Percentiles rank a stretch among this genome's conserved stretches.
Evolutionary conservation across 2,888 invertebrate genomes (phyloP).

Genomic region (Gymnosoma rotundatum): DNA sequence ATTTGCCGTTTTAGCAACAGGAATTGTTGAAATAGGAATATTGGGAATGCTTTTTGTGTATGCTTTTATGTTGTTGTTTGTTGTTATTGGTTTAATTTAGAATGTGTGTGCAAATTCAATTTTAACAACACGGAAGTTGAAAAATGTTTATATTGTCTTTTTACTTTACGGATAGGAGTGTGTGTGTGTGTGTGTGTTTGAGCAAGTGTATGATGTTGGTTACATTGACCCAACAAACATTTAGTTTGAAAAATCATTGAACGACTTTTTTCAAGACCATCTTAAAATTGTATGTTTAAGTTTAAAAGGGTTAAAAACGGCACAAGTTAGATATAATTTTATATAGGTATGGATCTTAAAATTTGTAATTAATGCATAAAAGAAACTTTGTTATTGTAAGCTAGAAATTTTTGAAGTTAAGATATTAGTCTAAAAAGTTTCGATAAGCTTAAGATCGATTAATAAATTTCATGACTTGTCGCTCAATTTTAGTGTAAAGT

Average conservation of each 20-base stretch:
- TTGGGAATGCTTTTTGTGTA: slow-evolving; percentile 60
- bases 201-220: background rate
- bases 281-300: too few species aligned
- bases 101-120: slow-evolving; percentile 65
- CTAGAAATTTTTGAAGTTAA: too few species aligned
- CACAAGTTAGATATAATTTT: too few species aligned
- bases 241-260: background rate
- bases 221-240: slow-evolving; percentile 42
- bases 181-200: background rate
- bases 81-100: slow-evolving; percentile 41
- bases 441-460: too few species aligned
- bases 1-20: slow-evolving; percentile 42
- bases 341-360: too few species aligned
- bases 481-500: too few species aligned
- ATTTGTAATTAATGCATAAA: too few species aligned
- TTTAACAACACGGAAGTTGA: slow-evolving; percentile 70
- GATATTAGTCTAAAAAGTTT: too few species aligned
- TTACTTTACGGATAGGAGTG: background rate
- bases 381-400: too few species aligned
- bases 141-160: slow-evolving; percentile 53
- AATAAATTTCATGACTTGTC: too few species aligned
- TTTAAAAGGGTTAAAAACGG: too few species aligned
- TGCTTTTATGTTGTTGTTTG: slow-evolving; percentile 57
- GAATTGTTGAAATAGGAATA: slow-evolving; percentile 62
- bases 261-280: too few species aligned